Base-by-base conservation (phyloP, 2,797 vertebrate species). In the Eidolon dupreanum region DNA sequence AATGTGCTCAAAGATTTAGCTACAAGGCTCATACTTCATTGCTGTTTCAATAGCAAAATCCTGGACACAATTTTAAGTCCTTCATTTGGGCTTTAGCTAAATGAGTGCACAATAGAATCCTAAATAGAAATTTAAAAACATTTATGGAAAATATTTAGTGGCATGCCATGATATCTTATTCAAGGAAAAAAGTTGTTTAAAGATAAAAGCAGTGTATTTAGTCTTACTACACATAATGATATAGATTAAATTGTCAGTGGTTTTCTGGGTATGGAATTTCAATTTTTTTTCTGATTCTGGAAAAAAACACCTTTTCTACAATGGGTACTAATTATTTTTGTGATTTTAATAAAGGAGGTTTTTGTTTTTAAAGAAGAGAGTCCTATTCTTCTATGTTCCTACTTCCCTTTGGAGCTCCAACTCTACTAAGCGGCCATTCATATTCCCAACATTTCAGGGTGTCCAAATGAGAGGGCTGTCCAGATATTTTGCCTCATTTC, bases 31-130 rank as follows among this genome's bases (percentile, higher is more conserved):
- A 57, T 7, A 61, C 59, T 88, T 41, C 73, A 38, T 19, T 66
- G 31, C 38, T 83, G 15, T 73, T 87, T 92, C 63, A 92, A 65
- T 15, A 94, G 31, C 66, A 97, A 82, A 63, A 93, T 78, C 63
- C 31, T 20, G 9, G 90, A 91, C 28, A 81, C 28, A 73, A 68
- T 33, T 65, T 86, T 83, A 83, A 66, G 36, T 59, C 38, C 57
- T 95, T 89, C 79, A 19, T 0, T 3, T 20, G 7, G 87, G 12
- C 36, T 53, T 51, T 68, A 88, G 41, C 68, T 87, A 90, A 93
- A 81, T 89, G 73, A 89, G 78, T 26, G 13, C 11, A 51, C 3
- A 78, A 43, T 20, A 38, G 41, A 82, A 93, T 78, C 43, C 33
- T 63, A 90, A 84, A 85, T 26, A 92, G 79, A 53, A 31, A 86